These are phyloP conservation scores for Tylochromis polylepis DNA, from an alignment of 2,113 vertebrate genomes.

Conservation along the genomic window DNA sequence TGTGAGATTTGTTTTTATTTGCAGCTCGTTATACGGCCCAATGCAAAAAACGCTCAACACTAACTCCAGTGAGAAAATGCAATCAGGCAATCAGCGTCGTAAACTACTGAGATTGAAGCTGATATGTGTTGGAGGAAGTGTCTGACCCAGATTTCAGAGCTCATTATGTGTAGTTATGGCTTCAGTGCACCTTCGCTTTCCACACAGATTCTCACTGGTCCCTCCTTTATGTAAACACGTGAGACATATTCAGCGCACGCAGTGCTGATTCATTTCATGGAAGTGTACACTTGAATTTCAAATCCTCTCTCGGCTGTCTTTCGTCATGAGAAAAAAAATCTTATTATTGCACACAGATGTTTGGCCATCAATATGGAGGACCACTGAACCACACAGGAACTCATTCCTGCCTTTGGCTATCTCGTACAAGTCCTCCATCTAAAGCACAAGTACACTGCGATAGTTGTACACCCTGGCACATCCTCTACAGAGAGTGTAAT, in stretches of 20 bases:
- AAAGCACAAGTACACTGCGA: too few species aligned
- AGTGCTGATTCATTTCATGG: neutral
- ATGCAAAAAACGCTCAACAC: neutral
- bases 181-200: neutral
- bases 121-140: neutral
- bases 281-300: neutral
- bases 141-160: neutral
- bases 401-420: neutral
- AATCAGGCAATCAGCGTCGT: neutral
- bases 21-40: neutral
- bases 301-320: neutral
- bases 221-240: neutral
- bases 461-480: too few species aligned
- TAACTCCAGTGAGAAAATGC: neutral
- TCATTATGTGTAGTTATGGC: neutral
- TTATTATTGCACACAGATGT: neutral
- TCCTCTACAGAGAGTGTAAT: too few species aligned
- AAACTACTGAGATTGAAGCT: neutral
- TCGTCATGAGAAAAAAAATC: neutral
- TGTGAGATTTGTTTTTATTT: neutral
- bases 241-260: neutral
- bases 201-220: neutral
- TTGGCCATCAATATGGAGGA: neutral
- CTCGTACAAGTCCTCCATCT: neutral
- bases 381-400: neutral